Percentiles rank a stretch among this genome's conserved stretches.
phyloP scores from a whole-genome alignment of 2,888 invertebrate species.

The Lasioglossum lativentre region DNA sequence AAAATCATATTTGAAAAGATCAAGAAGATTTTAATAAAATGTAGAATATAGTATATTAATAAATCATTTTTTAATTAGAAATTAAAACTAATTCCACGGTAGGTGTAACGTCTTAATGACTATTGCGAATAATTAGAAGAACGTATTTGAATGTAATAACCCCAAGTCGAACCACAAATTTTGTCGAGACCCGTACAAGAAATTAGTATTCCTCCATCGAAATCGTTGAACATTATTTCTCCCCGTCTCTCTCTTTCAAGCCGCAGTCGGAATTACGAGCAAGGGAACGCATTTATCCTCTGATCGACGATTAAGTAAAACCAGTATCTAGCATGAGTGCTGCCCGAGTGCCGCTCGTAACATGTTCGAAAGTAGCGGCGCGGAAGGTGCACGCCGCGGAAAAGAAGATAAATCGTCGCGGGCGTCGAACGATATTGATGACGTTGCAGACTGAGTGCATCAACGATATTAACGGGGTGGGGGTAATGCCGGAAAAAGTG shows the following conservation, averaged over 20 bases:
- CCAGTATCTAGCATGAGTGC: conserved; percentile 31
- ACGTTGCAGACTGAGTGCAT: conserved; percentile 5
- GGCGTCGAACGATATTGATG: conserved; percentile 26
- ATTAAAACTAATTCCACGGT: no score
- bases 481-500: conserved; percentile 1
- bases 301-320: conserved; percentile 40
- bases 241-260: not conserved
- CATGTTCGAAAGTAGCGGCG: conserved; percentile 7
- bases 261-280: conserved; percentile 32
- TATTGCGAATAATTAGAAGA: no score
- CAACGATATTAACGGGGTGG: conserved; percentile 2
- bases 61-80: no score
- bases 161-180: not conserved
- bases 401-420: conserved; percentile 42
- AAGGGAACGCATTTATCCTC: conserved; percentile 36
- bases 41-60: no score
- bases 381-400: no score
- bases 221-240: conserved; percentile 17
- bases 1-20: no score
- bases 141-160: not conserved
- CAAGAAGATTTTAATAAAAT: no score
- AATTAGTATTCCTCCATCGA: conserved; percentile 11
- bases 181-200: not conserved
- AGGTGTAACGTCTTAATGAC: no score
- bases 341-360: not conserved